Base-by-base conservation (phyloP, 2,888 invertebrate species). In the Latrodectus hesperus region DNA sequence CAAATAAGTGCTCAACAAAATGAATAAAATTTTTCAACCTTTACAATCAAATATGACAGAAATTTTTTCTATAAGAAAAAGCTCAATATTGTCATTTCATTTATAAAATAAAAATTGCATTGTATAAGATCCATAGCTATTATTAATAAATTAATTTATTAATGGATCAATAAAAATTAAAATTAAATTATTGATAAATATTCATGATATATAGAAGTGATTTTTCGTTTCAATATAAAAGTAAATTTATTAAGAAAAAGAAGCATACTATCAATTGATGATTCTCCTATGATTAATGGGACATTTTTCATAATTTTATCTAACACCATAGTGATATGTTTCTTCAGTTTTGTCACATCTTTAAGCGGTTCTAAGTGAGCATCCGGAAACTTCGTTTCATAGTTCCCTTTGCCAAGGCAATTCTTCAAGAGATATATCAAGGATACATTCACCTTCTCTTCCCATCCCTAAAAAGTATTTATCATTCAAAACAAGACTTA, bases 381-480 rank as follows among this genome's bases (percentile, higher is more conserved):
- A 49, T 88, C 85, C 8, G 84, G 86, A 60, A 88, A 75, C 60
- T 86, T 83, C 2, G 84, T 76, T 53, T 71, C 82, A 70, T 83
- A 22, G 26, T 71, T 85, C 6, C 78, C 86, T 55, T 88, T 87
- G 68, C 82, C 87, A 55, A 86, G 83, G 92, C 90, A 91, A 16
- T 94, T 95, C 89, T 95, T 94, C 52, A 96, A 91, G 65, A 96
- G 92, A 91, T 94, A 94, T 16, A 94, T 94, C 70, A 96, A 92
- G 0, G 94, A 94, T 86, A 95, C 94, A 90, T 95, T 95, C 1
- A 95, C 94, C 5, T 94, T 93, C 92, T 96, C 96, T 91, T 96
- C 96, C 96, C 96, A 96, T 91, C 95, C 95, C 96, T 96, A 91
- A 75, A 73, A 77, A 53, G 72, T 3, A 67, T 65, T 60, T 14